Conservation (phyloP, 1,140 invertebrate species). For the Megalopta genalis region DNA sequence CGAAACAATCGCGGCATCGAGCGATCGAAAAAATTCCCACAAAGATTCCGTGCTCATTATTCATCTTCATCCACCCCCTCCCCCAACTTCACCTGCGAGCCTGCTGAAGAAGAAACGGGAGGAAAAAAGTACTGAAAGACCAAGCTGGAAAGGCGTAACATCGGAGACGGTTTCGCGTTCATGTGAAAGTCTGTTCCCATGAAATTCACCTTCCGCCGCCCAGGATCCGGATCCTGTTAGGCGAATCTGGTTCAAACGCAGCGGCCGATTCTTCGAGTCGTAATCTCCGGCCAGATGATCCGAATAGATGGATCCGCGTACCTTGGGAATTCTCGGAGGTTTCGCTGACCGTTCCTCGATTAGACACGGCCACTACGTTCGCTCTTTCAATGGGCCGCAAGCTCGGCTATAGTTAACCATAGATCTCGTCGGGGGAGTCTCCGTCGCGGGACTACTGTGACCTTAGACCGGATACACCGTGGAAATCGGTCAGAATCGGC, state of each 20-base stretch:
- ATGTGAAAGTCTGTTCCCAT: conserved; percentile 65
- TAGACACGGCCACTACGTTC: conserved; percentile 42
- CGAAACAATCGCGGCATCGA: too few relatives aligned
- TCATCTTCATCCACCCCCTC: not conserved
- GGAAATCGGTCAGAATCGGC: conserved; percentile 36
- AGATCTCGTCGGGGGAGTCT: conserved; percentile 54
- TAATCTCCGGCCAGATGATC: conserved; percentile 36
- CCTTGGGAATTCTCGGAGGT: not conserved
- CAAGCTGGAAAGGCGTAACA: not conserved
- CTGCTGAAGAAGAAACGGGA: too few relatives aligned
- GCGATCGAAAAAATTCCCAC: not conserved
- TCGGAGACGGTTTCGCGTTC: not conserved
- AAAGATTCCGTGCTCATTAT: not conserved
- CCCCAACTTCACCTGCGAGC: not conserved
- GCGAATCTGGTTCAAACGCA: conserved; percentile 58
- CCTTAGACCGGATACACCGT: conserved; percentile 51
- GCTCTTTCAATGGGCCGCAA: conserved; percentile 44
- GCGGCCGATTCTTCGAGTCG: conserved; percentile 50
- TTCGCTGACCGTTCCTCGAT: conserved; percentile 41
- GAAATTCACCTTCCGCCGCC: conserved; percentile 67
- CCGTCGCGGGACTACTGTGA: not conserved
- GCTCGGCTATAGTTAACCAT: conserved; percentile 48
- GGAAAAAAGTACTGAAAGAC: not conserved
- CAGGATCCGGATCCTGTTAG: conserved; percentile 66
- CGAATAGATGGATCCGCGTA: not conserved